phyloP scores from a whole-genome alignment of 2,888 invertebrate genomes.

The Leistus spinibarbis region DNA sequence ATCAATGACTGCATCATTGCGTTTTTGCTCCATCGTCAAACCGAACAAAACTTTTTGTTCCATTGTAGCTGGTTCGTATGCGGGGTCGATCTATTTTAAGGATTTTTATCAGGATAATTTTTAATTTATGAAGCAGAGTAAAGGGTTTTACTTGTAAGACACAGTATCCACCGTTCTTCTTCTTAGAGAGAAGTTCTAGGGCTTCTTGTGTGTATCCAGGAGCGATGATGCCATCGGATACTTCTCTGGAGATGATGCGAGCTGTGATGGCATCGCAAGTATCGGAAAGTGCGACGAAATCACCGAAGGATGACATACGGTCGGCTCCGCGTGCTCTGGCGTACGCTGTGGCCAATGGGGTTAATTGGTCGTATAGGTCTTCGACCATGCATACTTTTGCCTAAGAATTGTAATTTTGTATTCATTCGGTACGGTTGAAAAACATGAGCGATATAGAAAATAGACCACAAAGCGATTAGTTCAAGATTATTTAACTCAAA shows the following conservation, averaged over 20 bases:
- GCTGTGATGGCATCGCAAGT: constrained; percentile 90
- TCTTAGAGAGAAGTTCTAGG: constrained; percentile 84
- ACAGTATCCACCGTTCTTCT: constrained; percentile 93
- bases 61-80: constrained; percentile 77
- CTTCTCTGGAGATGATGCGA: constrained; percentile 88
- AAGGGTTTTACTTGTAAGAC: constrained; percentile 69
- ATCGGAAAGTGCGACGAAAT: constrained; percentile 94
- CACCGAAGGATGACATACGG: constrained; percentile 99
- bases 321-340: constrained; percentile 97
- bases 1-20: constrained; percentile 88
- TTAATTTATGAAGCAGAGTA: neutral
- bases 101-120: constrained; percentile 25
- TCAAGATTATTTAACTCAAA: too few species aligned
- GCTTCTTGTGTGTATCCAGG: constrained; percentile 88
- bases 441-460: too few species aligned
- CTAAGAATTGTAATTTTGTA: constrained; percentile 55
- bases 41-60: constrained; percentile 88
- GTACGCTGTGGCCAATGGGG: constrained; percentile 89
- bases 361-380: constrained; percentile 74
- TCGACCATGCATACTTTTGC: constrained; percentile 93
- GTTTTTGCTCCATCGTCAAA: constrained; percentile 81
- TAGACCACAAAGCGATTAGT: too few species aligned
- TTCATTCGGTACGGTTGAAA: too few species aligned
- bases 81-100: constrained; percentile 88
- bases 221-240: constrained; percentile 98